Evolutionary conservation across 2,888 invertebrate species (phyloP), one percentile per base, ranked within the genome.

Genomic region (Drosophila sordidula): DNA sequence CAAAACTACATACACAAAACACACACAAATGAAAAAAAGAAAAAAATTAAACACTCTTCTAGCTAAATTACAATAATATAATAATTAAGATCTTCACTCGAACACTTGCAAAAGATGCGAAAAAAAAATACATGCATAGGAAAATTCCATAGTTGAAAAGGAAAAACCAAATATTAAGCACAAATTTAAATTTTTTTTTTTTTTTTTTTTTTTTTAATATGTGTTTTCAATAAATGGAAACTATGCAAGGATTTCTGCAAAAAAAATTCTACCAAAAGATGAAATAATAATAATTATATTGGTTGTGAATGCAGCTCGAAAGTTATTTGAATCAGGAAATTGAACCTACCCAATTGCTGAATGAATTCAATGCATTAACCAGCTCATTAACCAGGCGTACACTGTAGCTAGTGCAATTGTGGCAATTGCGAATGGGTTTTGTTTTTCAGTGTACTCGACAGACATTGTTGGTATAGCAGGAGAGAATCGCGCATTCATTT

Each of bases 221-320:
- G 47, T 47, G 49, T 45, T 26, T 41, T 52, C 22, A 51, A 52
- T 36, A 44, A 64, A 14, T 22, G 18, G n/a, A 36, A 29, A 34
- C 14, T 11, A 22, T 18, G 41, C 22, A 25, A 46, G 29, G 22
- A 46, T 14, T 36, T 49, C 34, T 4, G 6, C 29, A 18, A 56
- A 52, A 41, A 18, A n/a, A 55, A 52, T 34, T 36, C 26, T 22
- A n/a, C 51, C 32, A 59, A 29, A 46, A 32, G 46, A 59, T 45
- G 41, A 46, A 64, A 36, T 36, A 69, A 67, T 85, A 84, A 80
- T 83, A 83, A 89, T 81, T 73, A 85, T 68, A 86, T 86, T 86
- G 85, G 85, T 86, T 86, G 85, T 86, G 85, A 86, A 89, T 70
- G 87, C 89, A 85, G 87, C 75, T 84, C 76, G 78, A 50, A 84